Conservation (phyloP, 2,113 vertebrate species). For the Macquaria ambigua region DNA sequence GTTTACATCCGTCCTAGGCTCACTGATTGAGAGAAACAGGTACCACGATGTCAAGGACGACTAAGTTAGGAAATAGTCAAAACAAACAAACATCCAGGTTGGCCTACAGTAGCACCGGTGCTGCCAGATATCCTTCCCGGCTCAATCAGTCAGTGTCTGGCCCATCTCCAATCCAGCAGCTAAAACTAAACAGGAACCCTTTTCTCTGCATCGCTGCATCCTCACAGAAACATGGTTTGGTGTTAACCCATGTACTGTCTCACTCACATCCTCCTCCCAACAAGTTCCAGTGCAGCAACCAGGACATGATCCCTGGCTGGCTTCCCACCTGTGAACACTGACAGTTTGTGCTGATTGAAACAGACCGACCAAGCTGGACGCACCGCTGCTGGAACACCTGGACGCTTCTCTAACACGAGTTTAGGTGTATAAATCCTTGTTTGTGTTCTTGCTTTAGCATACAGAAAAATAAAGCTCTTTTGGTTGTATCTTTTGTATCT, state of each 20-base stretch:
- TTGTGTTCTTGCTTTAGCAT: neutral
- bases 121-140: neutral
- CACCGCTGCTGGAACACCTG: neutral
- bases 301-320: neutral
- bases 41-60: neutral
- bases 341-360: neutral
- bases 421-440: neutral
- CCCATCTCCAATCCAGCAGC: too few species aligned
- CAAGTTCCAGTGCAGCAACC: neutral
- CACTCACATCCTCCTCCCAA: neutral
- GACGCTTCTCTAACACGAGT: too few species aligned
- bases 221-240: too few species aligned
- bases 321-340: neutral
- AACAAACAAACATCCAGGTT: neutral
- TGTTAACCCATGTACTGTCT: too few species aligned
- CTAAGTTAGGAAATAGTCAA: neutral
- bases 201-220: neutral
- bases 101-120: neutral
- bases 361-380: neutral
- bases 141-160: neutral
- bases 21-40: neutral
- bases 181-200: too few species aligned
- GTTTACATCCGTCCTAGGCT: neutral
- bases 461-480: neutral
- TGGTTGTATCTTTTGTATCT: neutral